phyloP scores from a whole-genome alignment of 2,888 invertebrate species.

The Digitonthophagus gazella region DNA sequence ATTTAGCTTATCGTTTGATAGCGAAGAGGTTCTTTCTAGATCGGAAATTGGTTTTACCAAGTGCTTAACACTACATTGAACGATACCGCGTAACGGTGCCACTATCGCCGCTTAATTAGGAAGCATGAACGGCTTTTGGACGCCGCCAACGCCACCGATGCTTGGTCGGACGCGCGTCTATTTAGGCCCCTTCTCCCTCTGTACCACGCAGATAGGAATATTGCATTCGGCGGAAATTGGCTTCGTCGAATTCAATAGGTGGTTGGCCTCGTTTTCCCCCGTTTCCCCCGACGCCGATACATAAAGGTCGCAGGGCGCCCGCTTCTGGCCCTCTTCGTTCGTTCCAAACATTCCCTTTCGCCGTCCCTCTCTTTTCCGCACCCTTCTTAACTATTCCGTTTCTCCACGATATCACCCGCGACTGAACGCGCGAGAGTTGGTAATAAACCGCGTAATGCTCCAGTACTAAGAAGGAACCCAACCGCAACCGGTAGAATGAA shows the following conservation, averaged over 20 bases:
- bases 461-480: too few species aligned
- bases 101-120: conserved; percentile 22
- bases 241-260: conserved; percentile 27
- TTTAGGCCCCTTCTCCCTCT: conserved; percentile 20
- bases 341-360: neutral
- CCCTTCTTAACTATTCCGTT: neutral
- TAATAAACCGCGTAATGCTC: neutral
- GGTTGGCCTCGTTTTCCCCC: conserved; percentile 6
- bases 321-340: neutral
- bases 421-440: neutral
- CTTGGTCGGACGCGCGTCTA: conserved; percentile 5
- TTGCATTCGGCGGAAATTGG: conserved; percentile 31
- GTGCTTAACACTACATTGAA: neutral
- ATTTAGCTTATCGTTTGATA: too few species aligned
- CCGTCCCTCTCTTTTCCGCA: conserved; percentile 12
- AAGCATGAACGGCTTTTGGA: neutral
- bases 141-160: neutral
- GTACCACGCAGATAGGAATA: conserved; percentile 28
- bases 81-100: neutral
- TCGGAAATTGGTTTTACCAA: neutral
- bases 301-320: conserved; percentile 12
- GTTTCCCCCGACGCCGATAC: neutral
- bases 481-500: too few species aligned
- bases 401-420: too few species aligned
- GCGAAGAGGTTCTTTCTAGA: neutral